Conservation (phyloP, 37 sponge, comb jelly and placozoan genomes). For the Mnemiopsis leidyi region DNA sequence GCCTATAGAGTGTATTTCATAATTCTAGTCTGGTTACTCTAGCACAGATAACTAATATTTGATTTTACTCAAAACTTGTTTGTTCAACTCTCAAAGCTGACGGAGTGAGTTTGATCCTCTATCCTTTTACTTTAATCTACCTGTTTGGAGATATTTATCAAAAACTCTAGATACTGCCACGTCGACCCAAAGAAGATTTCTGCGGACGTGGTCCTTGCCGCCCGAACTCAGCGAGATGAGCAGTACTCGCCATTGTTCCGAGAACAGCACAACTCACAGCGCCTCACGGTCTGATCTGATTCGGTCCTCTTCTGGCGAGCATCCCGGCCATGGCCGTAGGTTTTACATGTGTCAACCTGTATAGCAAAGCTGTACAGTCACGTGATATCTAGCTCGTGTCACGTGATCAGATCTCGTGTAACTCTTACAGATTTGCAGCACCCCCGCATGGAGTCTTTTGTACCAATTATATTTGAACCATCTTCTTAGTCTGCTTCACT, state of each 20-base stretch:
- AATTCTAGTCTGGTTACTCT: no score
- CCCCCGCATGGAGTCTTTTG: background rate
- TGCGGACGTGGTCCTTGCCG: slow-evolving; percentile 50
- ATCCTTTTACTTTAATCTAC: background rate
- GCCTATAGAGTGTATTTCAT: no score
- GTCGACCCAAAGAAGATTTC: background rate
- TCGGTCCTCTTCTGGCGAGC: background rate
- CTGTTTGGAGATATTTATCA: background rate
- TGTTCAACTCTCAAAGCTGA: no score
- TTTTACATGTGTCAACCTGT: background rate
- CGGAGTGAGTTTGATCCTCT: no score
- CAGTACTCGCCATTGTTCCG: background rate
- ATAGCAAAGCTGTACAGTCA: no score
- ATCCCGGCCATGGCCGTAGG: background rate
- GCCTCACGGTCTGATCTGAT: background rate
- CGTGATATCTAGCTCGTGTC: slow-evolving; percentile 3
- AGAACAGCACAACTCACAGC: background rate
- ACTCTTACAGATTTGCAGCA: background rate
- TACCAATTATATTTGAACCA: no score
- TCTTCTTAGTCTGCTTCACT: no score
- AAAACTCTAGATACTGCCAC: slow-evolving; percentile 1
- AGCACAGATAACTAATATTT: no score
- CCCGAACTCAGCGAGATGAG: background rate
- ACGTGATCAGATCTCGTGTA: background rate
- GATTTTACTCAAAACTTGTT: no score